A percentile compares a stretch with the other conserved stretches of the same genome.
Evolutionary conservation across 2,797 vertebrate species (phyloP).

Genomic region (Carcharodon carcharias): DNA sequence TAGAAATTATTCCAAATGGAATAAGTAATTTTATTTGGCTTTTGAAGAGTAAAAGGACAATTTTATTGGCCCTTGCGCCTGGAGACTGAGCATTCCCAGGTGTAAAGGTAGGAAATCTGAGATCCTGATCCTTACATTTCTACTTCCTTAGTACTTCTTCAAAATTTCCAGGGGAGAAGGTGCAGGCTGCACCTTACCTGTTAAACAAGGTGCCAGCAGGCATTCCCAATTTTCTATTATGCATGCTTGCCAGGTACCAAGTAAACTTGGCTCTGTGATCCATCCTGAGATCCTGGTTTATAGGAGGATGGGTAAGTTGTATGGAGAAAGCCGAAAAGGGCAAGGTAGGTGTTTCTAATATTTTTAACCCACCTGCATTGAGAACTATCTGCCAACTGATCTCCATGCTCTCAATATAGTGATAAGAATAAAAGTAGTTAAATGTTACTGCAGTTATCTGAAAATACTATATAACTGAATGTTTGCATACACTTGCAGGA

Average conservation of each 20-base stretch:
- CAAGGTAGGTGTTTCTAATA: neutral
- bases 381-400: neutral
- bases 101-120: neutral
- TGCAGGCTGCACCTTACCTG: neutral
- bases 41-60: neutral
- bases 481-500: neutral
- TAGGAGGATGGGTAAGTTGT: neutral
- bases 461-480: neutral
- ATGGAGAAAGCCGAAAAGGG: neutral
- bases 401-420: too few species aligned
- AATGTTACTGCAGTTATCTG: too few species aligned
- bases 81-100: neutral
- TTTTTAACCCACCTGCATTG: too few species aligned
- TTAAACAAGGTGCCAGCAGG: neutral
- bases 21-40: neutral
- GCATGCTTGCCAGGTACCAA: neutral
- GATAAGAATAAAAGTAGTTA: too few species aligned
- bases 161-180: neutral
- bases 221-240: neutral
- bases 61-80: neutral
- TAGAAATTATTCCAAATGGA: neutral
- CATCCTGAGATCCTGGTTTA: too few species aligned
- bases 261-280: neutral
- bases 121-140: neutral
- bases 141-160: neutral